Base-by-base conservation (phyloP, 2,888 invertebrate species). In the Pogonocherus hispidulus region DNA sequence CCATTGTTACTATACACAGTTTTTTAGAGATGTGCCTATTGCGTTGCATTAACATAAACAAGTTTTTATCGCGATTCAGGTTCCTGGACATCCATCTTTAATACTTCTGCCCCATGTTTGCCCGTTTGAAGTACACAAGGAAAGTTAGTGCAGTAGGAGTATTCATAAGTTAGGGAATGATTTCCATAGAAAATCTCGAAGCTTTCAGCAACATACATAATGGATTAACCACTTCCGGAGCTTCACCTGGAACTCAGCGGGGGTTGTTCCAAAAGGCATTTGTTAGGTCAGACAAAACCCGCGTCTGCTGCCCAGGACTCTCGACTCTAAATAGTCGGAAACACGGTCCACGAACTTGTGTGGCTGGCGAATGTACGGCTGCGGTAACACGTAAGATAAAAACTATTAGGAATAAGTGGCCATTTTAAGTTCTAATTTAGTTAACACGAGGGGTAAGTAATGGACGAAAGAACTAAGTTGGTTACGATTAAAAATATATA, bases 141-240 rank as follows among this genome's bases (percentile, higher is more conserved):
- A 59, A 56, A 59, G 59, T 59, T 59, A 59, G 59, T 59, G 46
- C 59, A 47, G 23, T 19, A 46, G 46, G 59, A 18, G 62, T 79
- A 80, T 79, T 78, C 79, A 80, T 78, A 78, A 80, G 78, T 78
- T 78, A 78, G 71, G 74, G 72, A 74, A 77, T 47, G 59, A 80
- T 81, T 80, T 79, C 78, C 80, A 80, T 79, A 76, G 75, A 79
- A 79, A 80, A 80, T 79, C 80, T 73, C 73, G 73, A 78, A 78
- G 80, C 80, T 80, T 79, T 80, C 80, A 80, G 75, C 76, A 78
- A 79, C 81, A 80, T 81, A 79, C 80, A 81, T 81, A 80, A 82
- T 82, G 81, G 81, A 82, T 80, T 81, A 79, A 79, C 78, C 78
- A 79, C 79, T 80, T 80, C 78, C 76, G 78, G 76, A 76, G 78